A percentile compares a stretch with the other conserved stretches of the same genome.
Evolutionary conservation across 2,797 vertebrate genomes (phyloP).

Genomic region (Octomys mimax): DNA sequence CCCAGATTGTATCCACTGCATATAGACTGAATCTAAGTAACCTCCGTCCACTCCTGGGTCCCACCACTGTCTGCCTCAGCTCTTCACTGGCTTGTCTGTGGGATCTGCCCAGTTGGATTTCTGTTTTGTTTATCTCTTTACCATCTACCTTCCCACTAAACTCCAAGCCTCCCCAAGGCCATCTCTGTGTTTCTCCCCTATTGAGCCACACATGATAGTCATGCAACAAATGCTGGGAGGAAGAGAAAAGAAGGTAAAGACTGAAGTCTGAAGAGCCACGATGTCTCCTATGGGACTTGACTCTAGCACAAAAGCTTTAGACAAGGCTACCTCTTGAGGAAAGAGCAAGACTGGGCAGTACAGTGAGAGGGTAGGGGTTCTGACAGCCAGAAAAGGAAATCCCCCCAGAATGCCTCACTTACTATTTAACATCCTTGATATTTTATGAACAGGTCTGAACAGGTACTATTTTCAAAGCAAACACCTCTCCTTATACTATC

Average conservation of each 20-base stretch:
- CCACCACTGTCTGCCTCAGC: background rate
- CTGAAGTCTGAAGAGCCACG: background rate
- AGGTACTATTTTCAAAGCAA: conserved; percentile 45
- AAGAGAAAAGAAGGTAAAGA: background rate
- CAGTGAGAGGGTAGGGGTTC: background rate
- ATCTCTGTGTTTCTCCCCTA: background rate
- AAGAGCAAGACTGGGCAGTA: background rate
- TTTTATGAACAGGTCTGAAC: background rate
- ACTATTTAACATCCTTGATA: background rate
- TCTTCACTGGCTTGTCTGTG: background rate
- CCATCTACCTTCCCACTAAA: background rate
- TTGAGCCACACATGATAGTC: background rate
- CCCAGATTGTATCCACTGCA: background rate
- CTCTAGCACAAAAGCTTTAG: background rate
- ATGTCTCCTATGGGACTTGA: background rate
- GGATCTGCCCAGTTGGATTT: background rate
- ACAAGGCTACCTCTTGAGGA: background rate
- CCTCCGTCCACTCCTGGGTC: background rate
- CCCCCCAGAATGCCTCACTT: background rate
- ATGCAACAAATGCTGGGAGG: background rate
- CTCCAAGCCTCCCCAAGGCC: fast-evolving
- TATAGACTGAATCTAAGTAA: background rate
- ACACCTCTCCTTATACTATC: background rate
- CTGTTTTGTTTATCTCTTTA: background rate
- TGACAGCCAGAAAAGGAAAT: background rate